Evolutionary conservation across 2,888 invertebrate genomes (phyloP), one percentile per base, ranked within the genome.

Genomic region (Lepidocyrtoides sp.): DNA sequence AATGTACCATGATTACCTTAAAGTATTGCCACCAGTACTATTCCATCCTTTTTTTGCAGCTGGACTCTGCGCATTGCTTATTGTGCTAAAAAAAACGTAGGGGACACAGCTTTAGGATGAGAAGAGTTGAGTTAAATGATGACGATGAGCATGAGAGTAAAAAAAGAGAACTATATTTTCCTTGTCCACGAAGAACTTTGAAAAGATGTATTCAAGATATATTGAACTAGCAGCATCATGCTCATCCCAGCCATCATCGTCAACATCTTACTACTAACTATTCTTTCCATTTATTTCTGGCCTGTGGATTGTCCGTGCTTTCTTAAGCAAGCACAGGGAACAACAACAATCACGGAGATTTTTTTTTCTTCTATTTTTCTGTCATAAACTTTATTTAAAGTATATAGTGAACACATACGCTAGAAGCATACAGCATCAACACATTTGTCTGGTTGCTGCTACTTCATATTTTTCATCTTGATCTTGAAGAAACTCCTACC

Each of bases 381-480:
- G 75, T 89, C 89, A 89, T 86, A 86, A 82, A 82, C 51, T 86
- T 81, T 85, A 81, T 81, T 81, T 75, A 41, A 60, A 85, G 32
- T 72, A 23, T 66, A 82, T 36, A n/a, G n/a, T n/a, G n/a, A n/a
- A n/a, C n/a, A n/a, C 82, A 69, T 63, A 81, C 85, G 51, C 51
- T 36, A 85, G 12, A 57, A 79, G 88, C 90, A 85, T 85, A 85
- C 57, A 85, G 79, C 85, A 81, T 54, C 57, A 77, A 51, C 63
- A 84, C 79, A 44, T 89, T 75, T 14, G 60, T 36, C 79, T 81
- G 17, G 36, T 20, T 60, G 57, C 36, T 77, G 8, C 57, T 81
- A 26, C 36, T 29, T 60, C 14, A 17, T 41, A 82, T 2, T 36
- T 36, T 36, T 4, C 36, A 36, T 4, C 7, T 36, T 36, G 3